Percentiles rank a stretch among this genome's conserved stretches.
phyloP scores from a whole-genome alignment of 2,888 invertebrate genomes.

The Drosophila nr. fundita region DNA sequence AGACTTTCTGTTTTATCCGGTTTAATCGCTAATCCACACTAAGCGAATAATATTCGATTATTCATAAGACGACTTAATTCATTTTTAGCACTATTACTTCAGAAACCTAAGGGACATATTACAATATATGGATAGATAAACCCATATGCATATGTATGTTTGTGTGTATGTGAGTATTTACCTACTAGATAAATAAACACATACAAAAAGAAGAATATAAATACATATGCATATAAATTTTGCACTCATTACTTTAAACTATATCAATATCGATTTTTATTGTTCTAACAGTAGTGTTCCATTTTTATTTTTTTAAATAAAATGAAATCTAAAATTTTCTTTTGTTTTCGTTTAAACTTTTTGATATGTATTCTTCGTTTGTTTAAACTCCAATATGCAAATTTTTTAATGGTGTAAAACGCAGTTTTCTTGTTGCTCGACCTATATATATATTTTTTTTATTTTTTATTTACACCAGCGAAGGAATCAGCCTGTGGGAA shows the following conservation, averaged over 20 bases:
- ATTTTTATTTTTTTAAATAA: constrained; percentile 16
- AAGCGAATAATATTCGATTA: constrained; percentile 12
- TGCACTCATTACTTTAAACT: constrained; percentile 27
- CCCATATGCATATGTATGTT: constrained; percentile 1
- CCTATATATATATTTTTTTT: constrained; percentile 6
- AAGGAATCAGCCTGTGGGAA: constrained; percentile 31
- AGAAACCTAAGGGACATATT: constrained; percentile 8
- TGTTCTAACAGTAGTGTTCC: constrained; percentile 15
- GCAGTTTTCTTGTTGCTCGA: constrained; percentile 4
- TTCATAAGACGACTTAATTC: constrained; percentile 9
- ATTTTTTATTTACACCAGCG: constrained; percentile 55
- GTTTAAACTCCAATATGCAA: neutral
- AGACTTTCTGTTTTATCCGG: constrained; percentile 1
- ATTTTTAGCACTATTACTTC: constrained; percentile 11
- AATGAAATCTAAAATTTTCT: neutral
- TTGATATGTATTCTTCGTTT: neutral
- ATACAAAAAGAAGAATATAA: neutral
- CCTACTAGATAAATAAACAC: constrained; percentile 1
- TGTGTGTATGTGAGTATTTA: constrained; percentile 1
- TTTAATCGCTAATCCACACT: constrained; percentile 14
- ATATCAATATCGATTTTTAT: constrained; percentile 57
- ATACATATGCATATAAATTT: constrained; percentile 2
- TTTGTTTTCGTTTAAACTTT: constrained; percentile 4
- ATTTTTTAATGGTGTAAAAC: neutral
- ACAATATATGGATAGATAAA: neutral